Percentiles rank a stretch among this genome's conserved stretches.
phyloP scores from a whole-genome alignment of 1,140 invertebrate genomes.

The Musca vetustissima region DNA sequence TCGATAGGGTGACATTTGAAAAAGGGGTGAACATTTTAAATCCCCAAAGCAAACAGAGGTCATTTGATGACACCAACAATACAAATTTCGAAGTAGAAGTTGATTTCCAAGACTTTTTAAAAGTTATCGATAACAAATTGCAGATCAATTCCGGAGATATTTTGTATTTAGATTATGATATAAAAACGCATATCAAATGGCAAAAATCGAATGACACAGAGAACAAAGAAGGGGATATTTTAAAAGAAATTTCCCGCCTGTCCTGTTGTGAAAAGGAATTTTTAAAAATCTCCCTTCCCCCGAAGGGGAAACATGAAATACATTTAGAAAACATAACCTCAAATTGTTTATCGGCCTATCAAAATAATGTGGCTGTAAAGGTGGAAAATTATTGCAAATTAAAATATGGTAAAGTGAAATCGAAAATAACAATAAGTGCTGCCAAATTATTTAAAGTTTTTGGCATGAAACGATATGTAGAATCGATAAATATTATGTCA shows the following conservation, averaged over 20 bases:
- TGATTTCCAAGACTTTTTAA: neutral
- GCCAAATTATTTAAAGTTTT: conserved; percentile 31
- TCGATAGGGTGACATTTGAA: conserved; percentile 38
- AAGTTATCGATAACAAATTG: conserved; percentile 8
- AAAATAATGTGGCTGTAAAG: conserved; percentile 29
- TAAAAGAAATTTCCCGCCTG: neutral
- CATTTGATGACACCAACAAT: neutral
- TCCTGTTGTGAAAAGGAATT: conserved; percentile 27
- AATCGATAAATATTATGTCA: conserved; percentile 25
- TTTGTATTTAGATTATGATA: conserved; percentile 41
- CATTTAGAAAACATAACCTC: conserved; percentile 31
- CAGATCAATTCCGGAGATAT: conserved; percentile 21
- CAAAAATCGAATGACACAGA: conserved; percentile 7
- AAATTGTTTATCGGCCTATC: neutral
- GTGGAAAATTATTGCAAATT: conserved; percentile 38
- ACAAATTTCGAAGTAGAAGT: neutral
- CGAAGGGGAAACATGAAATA: conserved; percentile 5
- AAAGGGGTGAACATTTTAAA: conserved; percentile 31
- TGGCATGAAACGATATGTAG: conserved; percentile 38
- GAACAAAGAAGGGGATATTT: neutral
- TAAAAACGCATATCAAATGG: neutral
- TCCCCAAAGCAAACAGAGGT: neutral
- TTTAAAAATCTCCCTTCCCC: conserved; percentile 25
- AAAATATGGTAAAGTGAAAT: conserved; percentile 31
- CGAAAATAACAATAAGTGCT: conserved; percentile 37